phyloP scores from a whole-genome alignment of 2,888 invertebrate genomes.

The Agrotis clavis region DNA sequence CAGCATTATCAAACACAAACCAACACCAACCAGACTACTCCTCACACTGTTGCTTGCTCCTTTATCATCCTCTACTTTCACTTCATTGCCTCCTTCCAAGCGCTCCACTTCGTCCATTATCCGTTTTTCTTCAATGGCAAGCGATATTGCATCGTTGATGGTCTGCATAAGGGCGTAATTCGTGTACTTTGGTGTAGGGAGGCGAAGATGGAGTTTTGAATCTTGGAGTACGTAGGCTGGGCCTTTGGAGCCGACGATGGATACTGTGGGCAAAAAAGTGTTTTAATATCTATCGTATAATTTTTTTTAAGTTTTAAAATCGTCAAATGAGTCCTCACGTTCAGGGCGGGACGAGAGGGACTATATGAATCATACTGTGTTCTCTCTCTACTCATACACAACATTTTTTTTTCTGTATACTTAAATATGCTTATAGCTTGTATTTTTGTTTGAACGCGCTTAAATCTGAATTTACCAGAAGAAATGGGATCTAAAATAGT shows the following conservation, averaged over 20 bases:
- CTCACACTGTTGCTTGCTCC: constrained; percentile 54
- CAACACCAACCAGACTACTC: constrained; percentile 34
- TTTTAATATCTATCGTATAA: not conserved
- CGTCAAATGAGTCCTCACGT: too few relatives aligned
- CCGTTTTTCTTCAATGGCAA: constrained; percentile 89
- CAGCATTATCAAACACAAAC: constrained; percentile 2
- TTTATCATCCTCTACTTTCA: constrained; percentile 79
- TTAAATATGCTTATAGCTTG: too few relatives aligned
- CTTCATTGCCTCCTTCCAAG: constrained; percentile 83
- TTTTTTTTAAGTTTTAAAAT: too few relatives aligned
- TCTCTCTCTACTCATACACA: too few relatives aligned
- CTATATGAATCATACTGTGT: too few relatives aligned
- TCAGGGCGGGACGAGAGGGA: too few relatives aligned
- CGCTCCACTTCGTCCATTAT: constrained; percentile 88
- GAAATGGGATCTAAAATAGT: too few relatives aligned
- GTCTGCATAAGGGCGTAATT: constrained; percentile 94
- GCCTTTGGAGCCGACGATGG: constrained; percentile 71
- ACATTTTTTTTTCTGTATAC: too few relatives aligned
- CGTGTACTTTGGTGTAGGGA: constrained; percentile 77
- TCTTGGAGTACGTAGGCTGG: constrained; percentile 79
- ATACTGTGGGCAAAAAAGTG: constrained; percentile 66
- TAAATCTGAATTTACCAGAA: too few relatives aligned
- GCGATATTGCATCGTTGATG: constrained; percentile 93
- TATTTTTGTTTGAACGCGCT: too few relatives aligned
- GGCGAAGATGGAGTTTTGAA: constrained; percentile 77